Evolutionary conservation across 2,797 vertebrate genomes (phyloP), one percentile per base, ranked within the genome.

Genomic region (Brachyalestes nurse): DNA sequence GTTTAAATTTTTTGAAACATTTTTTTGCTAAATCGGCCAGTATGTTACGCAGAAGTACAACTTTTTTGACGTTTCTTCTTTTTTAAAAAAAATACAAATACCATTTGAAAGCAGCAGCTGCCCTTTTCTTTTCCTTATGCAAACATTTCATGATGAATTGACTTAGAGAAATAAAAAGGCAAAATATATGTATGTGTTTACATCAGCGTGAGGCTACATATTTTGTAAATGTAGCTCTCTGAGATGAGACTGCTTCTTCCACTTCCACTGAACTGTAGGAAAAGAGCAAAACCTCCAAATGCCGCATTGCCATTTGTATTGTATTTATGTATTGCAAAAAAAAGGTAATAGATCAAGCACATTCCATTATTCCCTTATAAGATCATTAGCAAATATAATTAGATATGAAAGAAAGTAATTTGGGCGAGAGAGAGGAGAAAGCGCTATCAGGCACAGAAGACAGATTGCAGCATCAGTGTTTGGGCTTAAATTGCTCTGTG

Each of bases 311-410:
- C 93, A 92, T 93, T 94, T 93, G 91, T 93, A 93, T 94, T 93
- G 93, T 94, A 94, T 95, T 95, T 95, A 94, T 94, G 93, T 94
- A 93, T 93, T 91, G 93, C 90, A 28, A 88, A 88, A 89, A 93
- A 89, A 94, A 94, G 93, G 94, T 94, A 95, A 95, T 95, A 95
- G 94, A 95, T 95, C 94, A 95, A 95, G 92, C 92, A 93, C 92
- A 93, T 94, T 94, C 93, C 94, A 95, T 95, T 95, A 95, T 95
- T 94, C 94, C 93, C 93, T 94, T 94, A 93, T 94, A 94, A 94
- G 93, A 94, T 94, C 94, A 94, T 94, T 95, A 94, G 92, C 93
- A 94, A 94, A 95, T 94, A 95, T 93, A 94, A 94, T 94, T 94
- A 94, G 93, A 94, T 94, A 94, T 94, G 93, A 94, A 93, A 94